Evolutionary conservation across 1,140 invertebrate species (phyloP).

Genomic region (Hermatobates lingyangjiaoensis): DNA sequence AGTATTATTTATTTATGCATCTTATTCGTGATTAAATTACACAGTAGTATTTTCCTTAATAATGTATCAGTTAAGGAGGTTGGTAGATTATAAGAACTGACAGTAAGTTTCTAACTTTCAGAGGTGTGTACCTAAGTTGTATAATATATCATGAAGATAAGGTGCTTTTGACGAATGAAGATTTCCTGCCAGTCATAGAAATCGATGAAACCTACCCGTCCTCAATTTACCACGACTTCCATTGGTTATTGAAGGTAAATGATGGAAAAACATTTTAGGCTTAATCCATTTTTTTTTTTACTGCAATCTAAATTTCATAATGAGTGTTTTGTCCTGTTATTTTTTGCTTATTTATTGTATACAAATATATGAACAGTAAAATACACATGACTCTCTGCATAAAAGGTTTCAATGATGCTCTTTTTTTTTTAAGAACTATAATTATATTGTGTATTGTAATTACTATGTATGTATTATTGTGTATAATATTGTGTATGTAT

Average conservation of each 20-base stretch:
- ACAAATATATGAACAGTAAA: not conserved
- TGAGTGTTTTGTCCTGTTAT: no score
- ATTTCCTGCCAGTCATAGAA: conserved; percentile 87
- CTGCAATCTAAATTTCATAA: no score
- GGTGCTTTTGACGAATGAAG: conserved; percentile 86
- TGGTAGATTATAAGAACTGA: no score
- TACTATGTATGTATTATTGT: no score
- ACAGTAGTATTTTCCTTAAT: no score
- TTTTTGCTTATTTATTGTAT: not conserved
- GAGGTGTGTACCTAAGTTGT: conserved; percentile 81
- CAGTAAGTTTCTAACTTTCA: conserved; percentile 33
- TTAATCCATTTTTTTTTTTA: no score
- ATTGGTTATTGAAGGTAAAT: conserved; percentile 90
- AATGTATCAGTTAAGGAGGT: no score
- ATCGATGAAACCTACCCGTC: conserved; percentile 88
- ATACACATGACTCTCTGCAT: not conserved
- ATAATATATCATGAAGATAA: conserved; percentile 87
- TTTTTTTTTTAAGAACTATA: not conserved
- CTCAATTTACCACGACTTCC: conserved; percentile 77
- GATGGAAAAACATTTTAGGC: no score
- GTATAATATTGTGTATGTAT: no score
- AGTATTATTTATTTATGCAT: no score
- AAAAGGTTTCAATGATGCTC: not conserved
- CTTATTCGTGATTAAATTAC: no score
- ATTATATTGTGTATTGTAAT: not conserved